phyloP scores from a whole-genome alignment of 2,797 vertebrate species.

The Leuciscus waleckii region DNA sequence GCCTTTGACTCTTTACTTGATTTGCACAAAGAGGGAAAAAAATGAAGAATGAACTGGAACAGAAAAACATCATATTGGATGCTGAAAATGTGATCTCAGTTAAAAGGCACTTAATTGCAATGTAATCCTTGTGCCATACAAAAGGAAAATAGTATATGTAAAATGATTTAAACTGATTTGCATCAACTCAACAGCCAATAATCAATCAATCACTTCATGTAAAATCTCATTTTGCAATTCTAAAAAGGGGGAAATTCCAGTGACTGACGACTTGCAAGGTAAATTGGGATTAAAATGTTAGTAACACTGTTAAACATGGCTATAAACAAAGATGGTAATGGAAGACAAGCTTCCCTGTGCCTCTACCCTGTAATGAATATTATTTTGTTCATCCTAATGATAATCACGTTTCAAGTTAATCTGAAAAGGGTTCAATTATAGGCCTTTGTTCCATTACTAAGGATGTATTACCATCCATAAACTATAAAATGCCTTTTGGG shows the following conservation, averaged over 20 bases:
- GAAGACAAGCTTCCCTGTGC: conserved; percentile 47
- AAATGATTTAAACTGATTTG: not conserved
- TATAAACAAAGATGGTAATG: conserved; percentile 22
- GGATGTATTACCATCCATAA: conserved; percentile 11
- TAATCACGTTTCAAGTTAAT: conserved; percentile 9
- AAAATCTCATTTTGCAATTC: not conserved
- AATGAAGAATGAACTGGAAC: not conserved
- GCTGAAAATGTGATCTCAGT: conserved; percentile 19
- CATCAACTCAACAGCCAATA: not conserved
- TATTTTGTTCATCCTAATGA: conserved; percentile 17
- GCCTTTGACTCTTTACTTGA: conserved; percentile 19
- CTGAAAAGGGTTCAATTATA: conserved; percentile 10
- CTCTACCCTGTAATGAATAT: conserved; percentile 42
- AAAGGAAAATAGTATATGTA: not conserved
- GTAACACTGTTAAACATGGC: not conserved
- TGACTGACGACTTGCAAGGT: not conserved
- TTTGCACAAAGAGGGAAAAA: not conserved
- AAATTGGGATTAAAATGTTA: not conserved
- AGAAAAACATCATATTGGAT: not conserved
- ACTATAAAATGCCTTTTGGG: conserved; percentile 34
- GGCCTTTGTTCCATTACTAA: conserved; percentile 13
- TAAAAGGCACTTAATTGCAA: not conserved
- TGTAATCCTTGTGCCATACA: conserved; percentile 49
- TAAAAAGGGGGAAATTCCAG: not conserved
- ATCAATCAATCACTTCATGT: not conserved